Evolutionary conservation across 2,113 vertebrate species (phyloP).

Genomic region (Pedetes capensis): DNA sequence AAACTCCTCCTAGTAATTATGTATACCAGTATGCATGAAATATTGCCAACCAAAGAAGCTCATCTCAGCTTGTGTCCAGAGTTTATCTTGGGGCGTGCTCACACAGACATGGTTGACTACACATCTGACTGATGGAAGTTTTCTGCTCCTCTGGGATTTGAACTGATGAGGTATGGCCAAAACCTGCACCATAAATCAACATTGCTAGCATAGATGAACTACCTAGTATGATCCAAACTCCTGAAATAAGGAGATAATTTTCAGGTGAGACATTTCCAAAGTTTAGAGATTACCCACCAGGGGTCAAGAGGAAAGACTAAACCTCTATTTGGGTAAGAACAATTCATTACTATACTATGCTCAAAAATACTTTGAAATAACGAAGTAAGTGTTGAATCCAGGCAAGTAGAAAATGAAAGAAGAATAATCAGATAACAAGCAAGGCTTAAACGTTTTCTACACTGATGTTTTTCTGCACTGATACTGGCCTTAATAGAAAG

Average conservation of each 20-base stretch:
- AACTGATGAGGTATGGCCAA: not conserved
- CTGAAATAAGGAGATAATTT: not conserved
- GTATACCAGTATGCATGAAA: fast-evolving
- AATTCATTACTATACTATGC: not conserved
- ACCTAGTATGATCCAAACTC: not conserved
- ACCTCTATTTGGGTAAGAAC: not conserved
- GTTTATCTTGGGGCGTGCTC: not conserved
- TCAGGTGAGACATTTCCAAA: not conserved
- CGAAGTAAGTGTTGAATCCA: not conserved
- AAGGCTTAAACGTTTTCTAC: not conserved
- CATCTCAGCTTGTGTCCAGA: not conserved
- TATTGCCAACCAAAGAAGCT: not conserved
- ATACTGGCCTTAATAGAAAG: not conserved
- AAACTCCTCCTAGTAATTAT: not conserved
- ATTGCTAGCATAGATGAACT: not conserved
- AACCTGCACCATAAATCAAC: not conserved
- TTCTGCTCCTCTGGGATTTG: not conserved
- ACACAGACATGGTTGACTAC: not conserved
- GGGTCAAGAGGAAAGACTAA: not conserved
- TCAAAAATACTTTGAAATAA: not conserved
- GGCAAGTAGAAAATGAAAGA: not conserved
- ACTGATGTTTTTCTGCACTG: not conserved
- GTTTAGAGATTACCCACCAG: not conserved
- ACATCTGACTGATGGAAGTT: not conserved
- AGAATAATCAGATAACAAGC: not conserved